phyloP scores from a whole-genome alignment of 2,888 invertebrate species.

The Tridacna gigas region DNA sequence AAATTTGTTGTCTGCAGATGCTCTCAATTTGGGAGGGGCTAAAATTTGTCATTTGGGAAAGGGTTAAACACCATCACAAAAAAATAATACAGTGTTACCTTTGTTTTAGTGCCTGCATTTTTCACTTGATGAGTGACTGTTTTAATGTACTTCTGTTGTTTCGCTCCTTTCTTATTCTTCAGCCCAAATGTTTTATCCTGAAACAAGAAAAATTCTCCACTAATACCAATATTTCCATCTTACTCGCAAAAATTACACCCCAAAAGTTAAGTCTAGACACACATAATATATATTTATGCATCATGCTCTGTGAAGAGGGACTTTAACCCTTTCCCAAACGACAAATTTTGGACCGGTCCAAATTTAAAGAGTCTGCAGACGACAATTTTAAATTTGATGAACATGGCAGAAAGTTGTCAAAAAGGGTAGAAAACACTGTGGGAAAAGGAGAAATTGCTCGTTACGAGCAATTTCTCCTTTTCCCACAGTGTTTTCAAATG shows the following conservation, averaged over 20 bases:
- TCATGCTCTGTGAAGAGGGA: too few relatives aligned
- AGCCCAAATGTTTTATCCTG: conserved; percentile 99
- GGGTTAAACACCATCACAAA: too few relatives aligned
- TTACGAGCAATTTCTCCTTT: neutral
- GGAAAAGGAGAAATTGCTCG: neutral
- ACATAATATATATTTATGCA: too few relatives aligned
- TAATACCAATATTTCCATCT: neutral
- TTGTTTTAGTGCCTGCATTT: conserved; percentile 86
- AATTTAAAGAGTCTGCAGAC: neutral
- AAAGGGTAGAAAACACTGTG: neutral
- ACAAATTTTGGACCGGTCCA: too few relatives aligned
- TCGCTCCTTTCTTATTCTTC: conserved; percentile 99
- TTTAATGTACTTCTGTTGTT: conserved; percentile 99
- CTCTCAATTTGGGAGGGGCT: too few relatives aligned
- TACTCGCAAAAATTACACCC: neutral
- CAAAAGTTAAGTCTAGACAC: neutral
- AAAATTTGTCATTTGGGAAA: too few relatives aligned
- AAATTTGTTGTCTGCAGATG: too few relatives aligned
- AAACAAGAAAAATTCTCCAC: conserved; percentile 14
- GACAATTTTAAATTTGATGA: neutral
- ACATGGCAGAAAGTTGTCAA: neutral
- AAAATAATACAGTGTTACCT: conserved; percentile 33
- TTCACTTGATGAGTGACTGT: conserved; percentile 99
- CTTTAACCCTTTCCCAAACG: too few relatives aligned
- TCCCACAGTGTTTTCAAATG: neutral